A percentile compares a stretch with the other conserved stretches of the same genome.
phyloP scores from a whole-genome alignment of 2,797 vertebrate species.

The Emys orbicularis region DNA sequence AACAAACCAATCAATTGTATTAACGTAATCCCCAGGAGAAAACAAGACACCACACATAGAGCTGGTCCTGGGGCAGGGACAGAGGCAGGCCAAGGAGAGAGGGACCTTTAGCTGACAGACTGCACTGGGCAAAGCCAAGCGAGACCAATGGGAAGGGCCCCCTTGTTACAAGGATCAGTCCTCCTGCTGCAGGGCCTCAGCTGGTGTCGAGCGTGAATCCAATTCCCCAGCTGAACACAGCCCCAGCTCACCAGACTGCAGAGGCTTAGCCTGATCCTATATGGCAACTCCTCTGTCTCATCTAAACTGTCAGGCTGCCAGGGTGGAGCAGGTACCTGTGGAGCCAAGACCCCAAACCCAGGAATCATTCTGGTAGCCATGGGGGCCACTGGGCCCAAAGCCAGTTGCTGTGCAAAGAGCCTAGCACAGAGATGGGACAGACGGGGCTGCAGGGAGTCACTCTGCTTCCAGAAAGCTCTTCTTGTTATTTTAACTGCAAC shows the following conservation, averaged over 20 bases:
- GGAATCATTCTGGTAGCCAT: not conserved
- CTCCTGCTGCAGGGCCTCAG: rapidly evolving
- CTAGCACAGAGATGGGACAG: not conserved
- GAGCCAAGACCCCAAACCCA: not conserved
- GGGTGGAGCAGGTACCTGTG: rapidly evolving
- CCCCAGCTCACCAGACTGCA: rapidly evolving
- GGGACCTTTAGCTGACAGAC: conserved; percentile 40
- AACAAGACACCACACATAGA: conserved; percentile 61
- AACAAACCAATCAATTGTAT: conserved; percentile 75
- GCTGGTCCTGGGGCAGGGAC: conserved; percentile 8
- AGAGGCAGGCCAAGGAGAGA: conserved; percentile 68
- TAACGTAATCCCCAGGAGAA: conserved; percentile 72
- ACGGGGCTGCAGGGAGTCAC: not conserved
- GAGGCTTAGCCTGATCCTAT: rapidly evolving
- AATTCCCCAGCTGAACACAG: rapidly evolving
- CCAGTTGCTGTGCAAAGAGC: not conserved
- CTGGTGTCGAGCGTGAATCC: conserved; percentile 7
- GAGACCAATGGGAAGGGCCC: not conserved
- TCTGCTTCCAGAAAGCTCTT: rapidly evolving
- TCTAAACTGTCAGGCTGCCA: not conserved
- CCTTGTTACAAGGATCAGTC: not conserved
- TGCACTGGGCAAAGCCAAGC: rapidly evolving
- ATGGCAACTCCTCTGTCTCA: not conserved
- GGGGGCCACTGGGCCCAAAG: rapidly evolving
- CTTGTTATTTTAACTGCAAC: rapidly evolving